These are phyloP conservation scores for Diadegma fenestrale DNA, from an alignment of 2,888 invertebrate species.

Conservation along the genomic window DNA sequence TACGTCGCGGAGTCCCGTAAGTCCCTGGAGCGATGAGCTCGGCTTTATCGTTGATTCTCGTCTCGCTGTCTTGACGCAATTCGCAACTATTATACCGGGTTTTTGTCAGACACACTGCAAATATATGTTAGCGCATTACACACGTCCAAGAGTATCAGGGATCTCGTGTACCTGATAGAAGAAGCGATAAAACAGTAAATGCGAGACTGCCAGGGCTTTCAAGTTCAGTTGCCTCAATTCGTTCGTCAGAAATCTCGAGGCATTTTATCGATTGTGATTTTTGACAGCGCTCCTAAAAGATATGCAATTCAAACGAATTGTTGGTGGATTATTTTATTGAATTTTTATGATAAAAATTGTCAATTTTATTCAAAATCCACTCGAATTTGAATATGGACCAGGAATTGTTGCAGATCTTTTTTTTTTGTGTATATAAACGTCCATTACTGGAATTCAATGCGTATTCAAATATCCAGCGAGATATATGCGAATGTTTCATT, in stretches of 20 bases:
- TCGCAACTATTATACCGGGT: slow-evolving; percentile 37
- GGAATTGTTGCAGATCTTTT: too few species aligned
- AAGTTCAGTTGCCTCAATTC: slow-evolving; percentile 55
- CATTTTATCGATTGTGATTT: background rate
- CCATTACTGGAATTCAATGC: background rate
- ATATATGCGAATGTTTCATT: background rate
- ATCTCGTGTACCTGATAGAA: slow-evolving; percentile 53
- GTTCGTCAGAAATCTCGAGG: slow-evolving; percentile 7
- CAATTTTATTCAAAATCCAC: too few species aligned
- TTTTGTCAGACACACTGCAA: slow-evolving; percentile 52
- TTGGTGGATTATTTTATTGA: background rate
- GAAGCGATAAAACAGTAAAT: slow-evolving; percentile 64
- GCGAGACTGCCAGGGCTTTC: slow-evolving; percentile 51
- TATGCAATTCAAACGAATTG: background rate
- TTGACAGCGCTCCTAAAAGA: background rate
- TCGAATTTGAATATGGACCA: too few species aligned
- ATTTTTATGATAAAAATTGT: background rate
- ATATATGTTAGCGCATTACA: slow-evolving; percentile 40
- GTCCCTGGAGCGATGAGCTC: slow-evolving; percentile 49
- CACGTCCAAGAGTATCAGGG: slow-evolving; percentile 62
- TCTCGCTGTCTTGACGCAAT: slow-evolving; percentile 59
- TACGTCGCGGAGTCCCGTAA: slow-evolving; percentile 66
- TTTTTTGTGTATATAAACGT: background rate
- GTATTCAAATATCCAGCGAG: background rate
- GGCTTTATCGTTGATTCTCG: slow-evolving; percentile 62